Evolutionary conservation across 2,797 vertebrate species (phyloP).

Genomic region (Catamblyrhynchus diadema): DNA sequence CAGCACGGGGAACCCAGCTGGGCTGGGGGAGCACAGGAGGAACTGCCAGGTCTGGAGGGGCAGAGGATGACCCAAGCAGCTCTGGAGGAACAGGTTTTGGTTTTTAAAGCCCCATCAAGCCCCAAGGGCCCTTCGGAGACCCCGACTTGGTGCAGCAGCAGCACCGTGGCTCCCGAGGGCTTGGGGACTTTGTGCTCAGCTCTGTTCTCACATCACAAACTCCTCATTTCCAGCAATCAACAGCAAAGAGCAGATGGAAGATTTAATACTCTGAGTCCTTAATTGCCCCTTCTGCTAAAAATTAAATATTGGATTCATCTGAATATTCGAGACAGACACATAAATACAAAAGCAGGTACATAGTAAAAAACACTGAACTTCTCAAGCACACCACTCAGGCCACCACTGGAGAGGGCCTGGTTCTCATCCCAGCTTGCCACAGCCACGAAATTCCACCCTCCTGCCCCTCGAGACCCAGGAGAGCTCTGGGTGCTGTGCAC

Average conservation of each 20-base stretch:
- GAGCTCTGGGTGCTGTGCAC: not conserved
- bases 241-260: not conserved
- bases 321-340: constrained; percentile 56
- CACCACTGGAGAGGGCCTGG: not conserved
- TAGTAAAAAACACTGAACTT: not conserved
- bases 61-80: not conserved
- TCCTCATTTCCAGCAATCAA: not conserved
- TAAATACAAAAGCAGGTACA: constrained; percentile 70
- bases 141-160: not conserved
- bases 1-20: not conserved
- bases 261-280: not conserved
- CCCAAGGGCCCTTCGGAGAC: not conserved
- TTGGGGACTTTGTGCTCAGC: not conserved
- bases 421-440: constrained; percentile 20
- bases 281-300: not conserved
- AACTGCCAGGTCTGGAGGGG: not conserved
- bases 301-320: constrained; percentile 63
- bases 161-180: not conserved
- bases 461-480: not conserved
- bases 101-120: not conserved
- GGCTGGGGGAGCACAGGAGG: not conserved
- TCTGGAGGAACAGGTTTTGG: fast-evolving
- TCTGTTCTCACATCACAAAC: not conserved
- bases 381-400: not conserved
- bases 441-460: not conserved